Evolutionary conservation across 2,113 vertebrate genomes (phyloP).

Genomic region (Centrocercus urophasianus): DNA sequence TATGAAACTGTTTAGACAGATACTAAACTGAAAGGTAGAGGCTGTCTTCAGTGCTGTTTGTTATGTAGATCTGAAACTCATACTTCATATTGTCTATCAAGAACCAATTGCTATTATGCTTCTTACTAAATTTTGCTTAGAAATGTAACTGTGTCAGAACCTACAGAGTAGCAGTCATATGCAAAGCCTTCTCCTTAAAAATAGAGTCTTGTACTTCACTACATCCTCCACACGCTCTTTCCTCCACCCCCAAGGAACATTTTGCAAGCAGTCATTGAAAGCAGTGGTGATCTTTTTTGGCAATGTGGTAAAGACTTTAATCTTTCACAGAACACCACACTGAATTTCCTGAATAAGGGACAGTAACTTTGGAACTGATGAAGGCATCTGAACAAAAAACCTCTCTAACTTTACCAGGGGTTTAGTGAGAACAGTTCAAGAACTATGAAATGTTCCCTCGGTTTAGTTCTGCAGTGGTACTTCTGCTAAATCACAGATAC

Average conservation of each 20-base stretch:
- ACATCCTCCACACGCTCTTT: background rate
- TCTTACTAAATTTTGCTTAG: background rate
- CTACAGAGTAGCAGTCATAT: background rate
- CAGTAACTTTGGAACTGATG: background rate
- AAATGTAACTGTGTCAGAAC: background rate
- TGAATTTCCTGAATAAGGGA: background rate
- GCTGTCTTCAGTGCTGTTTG: background rate
- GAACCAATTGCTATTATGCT: background rate
- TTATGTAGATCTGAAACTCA: background rate
- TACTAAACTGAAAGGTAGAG: background rate
- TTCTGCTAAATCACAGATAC: background rate
- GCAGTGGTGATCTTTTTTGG: background rate
- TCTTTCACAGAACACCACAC: background rate
- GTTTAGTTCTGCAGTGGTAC: background rate
- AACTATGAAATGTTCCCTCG: background rate
- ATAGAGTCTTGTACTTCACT: accelerated
- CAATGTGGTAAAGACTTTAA: background rate
- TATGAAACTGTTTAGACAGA: background rate
- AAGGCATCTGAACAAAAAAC: background rate
- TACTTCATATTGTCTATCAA: background rate
- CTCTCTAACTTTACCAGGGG: background rate
- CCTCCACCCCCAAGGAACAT: background rate
- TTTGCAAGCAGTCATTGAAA: background rate
- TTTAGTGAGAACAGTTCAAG: background rate
- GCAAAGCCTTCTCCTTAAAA: background rate